Evolutionary conservation across 2,113 vertebrate genomes (phyloP), one percentile per base, ranked within the genome.

Genomic region (Syrrhaptes paradoxus): DNA sequence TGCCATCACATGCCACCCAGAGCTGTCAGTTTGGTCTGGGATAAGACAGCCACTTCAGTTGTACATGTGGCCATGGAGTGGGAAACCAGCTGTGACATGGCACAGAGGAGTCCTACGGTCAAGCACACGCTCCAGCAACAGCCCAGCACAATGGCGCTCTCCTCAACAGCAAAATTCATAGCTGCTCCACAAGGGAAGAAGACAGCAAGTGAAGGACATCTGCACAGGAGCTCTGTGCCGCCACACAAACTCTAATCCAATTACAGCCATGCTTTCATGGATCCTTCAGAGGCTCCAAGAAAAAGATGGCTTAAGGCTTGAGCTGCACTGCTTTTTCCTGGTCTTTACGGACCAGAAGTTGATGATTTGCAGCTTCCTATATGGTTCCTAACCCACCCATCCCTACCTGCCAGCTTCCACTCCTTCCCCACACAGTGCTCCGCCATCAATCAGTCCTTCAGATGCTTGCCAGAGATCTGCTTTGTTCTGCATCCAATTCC

Each of bases 401-500:
- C 51, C 83, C 90, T 90, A 96, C 95, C 85, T 89, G 68, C 62
- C 70, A 89, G 84, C 19, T 81, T 61, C 61, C 26, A 22, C 41
- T 76, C 62, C 34, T 79, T 91, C 74, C 38, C 29, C 55, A 32
- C 63, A 46, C 25, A 51, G 58, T 24, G 43, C 51, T 93, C 81
- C 73, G 81, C 38, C 94, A 84, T 89, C 93, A 92, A 71, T 87
- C 91, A 92, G 86, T 41, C 92, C 83, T 84, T 95, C 82, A 89
- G 71, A 82, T 45, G 81, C 66, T 72, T 95, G 93, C 84, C 94
- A 95, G 93, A 77, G 89, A 82, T 87, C 93, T 89, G 76, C 96
- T 96, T 96, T 92, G 89, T 92, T 96, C 96, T 95, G 57, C 49
- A 67, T 96, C 94, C 94, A 93, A 67, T 89, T 95, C 80, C 61